phyloP scores from a whole-genome alignment of 2,113 vertebrate genomes.

The Jacana jacana region DNA sequence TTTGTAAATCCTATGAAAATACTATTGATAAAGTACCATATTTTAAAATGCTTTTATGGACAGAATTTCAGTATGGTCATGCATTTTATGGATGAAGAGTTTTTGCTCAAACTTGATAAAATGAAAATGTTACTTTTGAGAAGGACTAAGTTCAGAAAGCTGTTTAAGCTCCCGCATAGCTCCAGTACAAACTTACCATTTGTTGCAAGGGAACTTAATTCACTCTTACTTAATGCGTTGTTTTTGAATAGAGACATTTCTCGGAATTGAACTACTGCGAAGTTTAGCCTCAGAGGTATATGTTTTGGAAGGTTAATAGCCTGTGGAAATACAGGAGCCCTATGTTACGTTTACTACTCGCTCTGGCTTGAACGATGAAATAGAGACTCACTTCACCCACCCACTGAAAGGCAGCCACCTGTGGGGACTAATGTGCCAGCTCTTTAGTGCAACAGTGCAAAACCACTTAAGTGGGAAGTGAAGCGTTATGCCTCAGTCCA shows the following conservation, averaged over 20 bases:
- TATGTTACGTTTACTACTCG: constrained; percentile 6
- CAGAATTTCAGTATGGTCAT: not conserved
- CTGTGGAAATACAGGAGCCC: constrained; percentile 25
- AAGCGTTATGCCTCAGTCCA: not conserved
- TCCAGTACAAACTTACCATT: not conserved
- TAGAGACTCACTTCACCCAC: not conserved
- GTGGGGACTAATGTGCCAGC: constrained; percentile 27
- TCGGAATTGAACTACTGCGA: not conserved
- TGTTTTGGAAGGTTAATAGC: constrained; percentile 59
- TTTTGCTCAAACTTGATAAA: not conserved
- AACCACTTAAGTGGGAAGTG: constrained; percentile 36
- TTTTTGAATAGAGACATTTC: constrained; percentile 10
- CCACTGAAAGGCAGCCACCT: constrained; percentile 31
- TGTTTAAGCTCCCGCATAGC: not conserved
- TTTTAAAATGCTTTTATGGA: not conserved
- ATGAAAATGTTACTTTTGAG: not conserved
- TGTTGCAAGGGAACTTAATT: not conserved
- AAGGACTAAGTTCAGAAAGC: not conserved
- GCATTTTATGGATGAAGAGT: not conserved
- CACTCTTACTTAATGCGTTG: not conserved
- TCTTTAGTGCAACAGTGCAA: constrained; percentile 29
- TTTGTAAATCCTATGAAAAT: not conserved
- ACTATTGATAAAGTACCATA: not conserved
- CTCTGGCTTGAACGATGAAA: constrained; percentile 1
- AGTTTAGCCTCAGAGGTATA: constrained; percentile 15